These are phyloP conservation scores for Channa argus DNA, from an alignment of 2,113 vertebrate genomes.

Conservation along the genomic window DNA sequence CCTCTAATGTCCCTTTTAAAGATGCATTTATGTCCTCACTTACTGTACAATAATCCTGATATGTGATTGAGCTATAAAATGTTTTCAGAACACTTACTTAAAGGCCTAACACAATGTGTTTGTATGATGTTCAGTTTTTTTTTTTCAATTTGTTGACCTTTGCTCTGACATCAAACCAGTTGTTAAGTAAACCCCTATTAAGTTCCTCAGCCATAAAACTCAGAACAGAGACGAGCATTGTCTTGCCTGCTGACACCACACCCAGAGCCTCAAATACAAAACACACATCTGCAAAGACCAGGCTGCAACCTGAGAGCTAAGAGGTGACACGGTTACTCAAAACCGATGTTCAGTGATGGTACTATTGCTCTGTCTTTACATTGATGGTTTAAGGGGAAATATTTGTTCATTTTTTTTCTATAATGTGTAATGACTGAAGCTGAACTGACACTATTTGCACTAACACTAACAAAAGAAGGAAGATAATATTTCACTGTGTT, in stretches of 20 bases:
- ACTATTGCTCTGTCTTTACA: neutral
- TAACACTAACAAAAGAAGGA: neutral
- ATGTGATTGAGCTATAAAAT: constrained; percentile 7
- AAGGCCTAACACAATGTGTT: neutral
- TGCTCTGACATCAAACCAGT: constrained; percentile 1
- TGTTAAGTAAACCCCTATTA: neutral
- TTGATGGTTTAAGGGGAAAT: neutral
- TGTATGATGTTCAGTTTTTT: neutral
- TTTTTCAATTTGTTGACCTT: neutral
- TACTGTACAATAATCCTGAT: constrained; percentile 11
- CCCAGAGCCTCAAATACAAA: neutral
- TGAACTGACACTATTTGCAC: constrained; percentile 4
- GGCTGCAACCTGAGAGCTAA: neutral
- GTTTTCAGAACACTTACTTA: neutral
- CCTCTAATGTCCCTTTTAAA: neutral
- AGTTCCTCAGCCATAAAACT: neutral
- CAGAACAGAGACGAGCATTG: neutral
- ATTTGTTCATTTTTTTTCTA: too few relatives aligned
- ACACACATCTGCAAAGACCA: neutral
- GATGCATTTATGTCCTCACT: neutral
- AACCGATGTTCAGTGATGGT: too few relatives aligned
- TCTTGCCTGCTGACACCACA: constrained; percentile 1
- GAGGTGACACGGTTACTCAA: neutral
- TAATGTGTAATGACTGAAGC: too few relatives aligned
- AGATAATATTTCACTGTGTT: constrained; percentile 7